Percentiles rank a stretch among this genome's conserved stretches.
phyloP scores from a whole-genome alignment of 2,113 vertebrate species.

The Pavo muticus region DNA sequence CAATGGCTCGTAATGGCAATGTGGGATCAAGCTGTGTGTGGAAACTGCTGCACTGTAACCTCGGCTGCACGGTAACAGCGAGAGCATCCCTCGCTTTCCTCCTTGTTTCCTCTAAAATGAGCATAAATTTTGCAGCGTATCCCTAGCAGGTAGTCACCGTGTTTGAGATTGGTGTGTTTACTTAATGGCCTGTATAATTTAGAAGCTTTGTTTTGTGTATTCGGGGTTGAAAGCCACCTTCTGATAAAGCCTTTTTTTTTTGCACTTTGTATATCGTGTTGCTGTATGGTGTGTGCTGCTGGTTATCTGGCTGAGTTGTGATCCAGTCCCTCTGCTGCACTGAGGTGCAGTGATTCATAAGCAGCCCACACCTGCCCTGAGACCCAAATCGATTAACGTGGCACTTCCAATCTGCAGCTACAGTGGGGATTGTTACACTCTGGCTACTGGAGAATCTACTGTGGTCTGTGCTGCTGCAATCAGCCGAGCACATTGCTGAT shows the following conservation, averaged over 20 bases:
- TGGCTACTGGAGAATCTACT: constrained; percentile 31
- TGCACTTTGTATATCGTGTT: background rate
- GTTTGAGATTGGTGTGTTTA: background rate
- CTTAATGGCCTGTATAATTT: background rate
- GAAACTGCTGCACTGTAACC: background rate
- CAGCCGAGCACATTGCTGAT: constrained; percentile 1
- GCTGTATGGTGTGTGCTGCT: background rate
- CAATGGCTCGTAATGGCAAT: background rate
- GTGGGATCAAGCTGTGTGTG: accelerated
- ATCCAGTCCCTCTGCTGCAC: background rate
- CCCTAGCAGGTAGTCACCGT: background rate
- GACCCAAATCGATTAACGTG: constrained; percentile 6
- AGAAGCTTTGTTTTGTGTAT: background rate
- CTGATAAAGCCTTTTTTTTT: background rate
- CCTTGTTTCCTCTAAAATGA: background rate
- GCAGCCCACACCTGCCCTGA: background rate
- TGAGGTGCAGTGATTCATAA: constrained; percentile 1
- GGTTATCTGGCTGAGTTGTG: background rate
- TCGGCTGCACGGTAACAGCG: background rate
- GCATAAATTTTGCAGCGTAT: background rate
- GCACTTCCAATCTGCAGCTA: constrained; percentile 7
- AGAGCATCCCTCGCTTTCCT: background rate
- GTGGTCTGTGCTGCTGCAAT: constrained; percentile 12
- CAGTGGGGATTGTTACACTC: background rate
- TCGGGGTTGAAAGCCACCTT: background rate